Base-by-base conservation (phyloP, 2,888 invertebrate species). In the Dasysyrphus albostriatus region DNA sequence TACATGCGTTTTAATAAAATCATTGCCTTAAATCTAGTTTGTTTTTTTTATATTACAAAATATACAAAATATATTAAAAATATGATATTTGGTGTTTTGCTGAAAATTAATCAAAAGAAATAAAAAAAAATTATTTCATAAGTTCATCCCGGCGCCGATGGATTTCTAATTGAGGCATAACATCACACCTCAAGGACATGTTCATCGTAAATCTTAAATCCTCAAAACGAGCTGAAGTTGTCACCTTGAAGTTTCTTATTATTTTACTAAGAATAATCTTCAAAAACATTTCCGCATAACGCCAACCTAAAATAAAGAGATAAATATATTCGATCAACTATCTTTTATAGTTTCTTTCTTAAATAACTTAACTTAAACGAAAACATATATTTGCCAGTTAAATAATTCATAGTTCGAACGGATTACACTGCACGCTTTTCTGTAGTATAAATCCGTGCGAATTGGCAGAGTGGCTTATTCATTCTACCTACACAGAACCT, bases 241-340 rank as follows among this genome's bases (percentile, higher is more conserved):
- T 88, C 54, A 90, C 88, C 51, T 85, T 88, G 51, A 88, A 90
- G 19, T 89, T 88, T 2, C 88, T 73, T 7, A 90, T 59, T 0
- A 90, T 76, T 16, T 83, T 87, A 2, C 88, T 44, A 3, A 90
- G 76, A 8, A 89, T 79, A 7, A 90, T 80, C 32, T 89, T 89
- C n/a, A 90, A 76, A 14, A 89, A 88, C 37, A 89, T 88, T 42
- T 89, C 83, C 12, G 89, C 90, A 74, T 90, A 90, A 49, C 89
- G 88, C 88, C 88, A 89, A 16, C 90, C 90, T 90, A n/a, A 10
- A 88, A 12, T 12, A 69, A 32, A 67, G 9, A 58, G 12, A 5
- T 32, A 51, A 56, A 16, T 8, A 63, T 16, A 32, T 44, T 7
- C 14, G 3, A 47, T 3, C 3, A 24, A 24, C 24, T 24, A 24